phyloP scores from a whole-genome alignment of 2,113 vertebrate genomes.

The Camelus dromedarius region DNA sequence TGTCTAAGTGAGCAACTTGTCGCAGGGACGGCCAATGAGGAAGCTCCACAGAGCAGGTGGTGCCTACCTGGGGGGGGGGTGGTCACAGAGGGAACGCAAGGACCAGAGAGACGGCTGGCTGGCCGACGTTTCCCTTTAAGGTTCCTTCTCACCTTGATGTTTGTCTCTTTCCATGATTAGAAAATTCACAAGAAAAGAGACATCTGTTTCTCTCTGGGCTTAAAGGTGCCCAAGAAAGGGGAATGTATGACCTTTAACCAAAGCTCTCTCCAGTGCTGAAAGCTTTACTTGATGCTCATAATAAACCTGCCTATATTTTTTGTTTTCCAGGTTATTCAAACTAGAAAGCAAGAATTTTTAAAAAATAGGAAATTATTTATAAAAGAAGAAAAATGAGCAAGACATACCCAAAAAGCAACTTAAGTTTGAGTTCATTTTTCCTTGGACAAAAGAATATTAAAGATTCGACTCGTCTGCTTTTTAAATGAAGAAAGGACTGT shows the following conservation, averaged over 20 bases:
- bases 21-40: neutral
- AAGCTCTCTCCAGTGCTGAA: neutral
- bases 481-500: slow-evolving; percentile 17
- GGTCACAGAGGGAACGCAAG: neutral
- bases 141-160: neutral
- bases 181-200: neutral
- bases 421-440: slow-evolving; percentile 44
- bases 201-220: neutral
- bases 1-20: neutral
- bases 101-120: neutral
- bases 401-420: neutral
- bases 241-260: neutral
- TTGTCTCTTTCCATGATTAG: slow-evolving; percentile 48
- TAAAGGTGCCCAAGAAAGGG: neutral
- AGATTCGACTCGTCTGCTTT: neutral
- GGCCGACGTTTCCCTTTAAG: neutral
- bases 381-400: neutral
- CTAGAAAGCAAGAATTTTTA: neutral
- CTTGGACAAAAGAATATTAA: neutral
- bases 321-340: neutral
- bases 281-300: neutral
- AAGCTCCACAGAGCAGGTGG: neutral
- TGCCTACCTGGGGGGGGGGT: neutral
- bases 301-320: neutral
- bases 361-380: neutral